Evolutionary conservation across 2,797 vertebrate species (phyloP).

Genomic region (Ctenochaetus hawaiiensis): DNA sequence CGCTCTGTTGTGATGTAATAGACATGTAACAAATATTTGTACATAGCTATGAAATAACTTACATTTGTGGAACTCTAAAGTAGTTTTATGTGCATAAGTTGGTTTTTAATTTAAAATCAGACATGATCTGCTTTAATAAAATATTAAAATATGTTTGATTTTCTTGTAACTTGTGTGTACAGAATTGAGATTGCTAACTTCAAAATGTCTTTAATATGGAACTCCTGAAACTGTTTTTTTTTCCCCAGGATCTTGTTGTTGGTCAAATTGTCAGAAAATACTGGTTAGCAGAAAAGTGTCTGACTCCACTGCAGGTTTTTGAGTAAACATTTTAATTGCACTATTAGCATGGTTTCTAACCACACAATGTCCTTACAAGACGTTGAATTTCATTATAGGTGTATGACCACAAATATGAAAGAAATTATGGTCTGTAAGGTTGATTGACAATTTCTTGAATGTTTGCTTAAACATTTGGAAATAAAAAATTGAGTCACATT

Average conservation of each 20-base stretch:
- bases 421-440: neutral
- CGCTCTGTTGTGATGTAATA: neutral
- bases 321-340: slow-evolving; percentile 1
- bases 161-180: neutral
- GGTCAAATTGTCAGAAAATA: neutral
- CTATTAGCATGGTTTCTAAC: neutral
- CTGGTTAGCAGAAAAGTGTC: neutral
- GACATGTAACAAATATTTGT: slow-evolving; percentile 9
- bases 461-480: neutral
- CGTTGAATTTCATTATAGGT: neutral
- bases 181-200: neutral
- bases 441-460: neutral
- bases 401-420: neutral
- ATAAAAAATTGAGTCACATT: neutral
- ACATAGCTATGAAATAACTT: slow-evolving; percentile 48
- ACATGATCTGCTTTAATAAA: slow-evolving; percentile 47
- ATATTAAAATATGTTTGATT: slow-evolving; percentile 1
- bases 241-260: neutral
- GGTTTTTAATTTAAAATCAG: slow-evolving; percentile 35
- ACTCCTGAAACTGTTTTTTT: neutral
- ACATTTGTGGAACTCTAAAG: neutral
- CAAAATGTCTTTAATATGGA: neutral
- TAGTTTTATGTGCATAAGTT: neutral
- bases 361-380: neutral
- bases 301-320: neutral